Evolutionary conservation across 2,888 invertebrate species (phyloP).

Genomic region (Cheiracanthium punctorium): DNA sequence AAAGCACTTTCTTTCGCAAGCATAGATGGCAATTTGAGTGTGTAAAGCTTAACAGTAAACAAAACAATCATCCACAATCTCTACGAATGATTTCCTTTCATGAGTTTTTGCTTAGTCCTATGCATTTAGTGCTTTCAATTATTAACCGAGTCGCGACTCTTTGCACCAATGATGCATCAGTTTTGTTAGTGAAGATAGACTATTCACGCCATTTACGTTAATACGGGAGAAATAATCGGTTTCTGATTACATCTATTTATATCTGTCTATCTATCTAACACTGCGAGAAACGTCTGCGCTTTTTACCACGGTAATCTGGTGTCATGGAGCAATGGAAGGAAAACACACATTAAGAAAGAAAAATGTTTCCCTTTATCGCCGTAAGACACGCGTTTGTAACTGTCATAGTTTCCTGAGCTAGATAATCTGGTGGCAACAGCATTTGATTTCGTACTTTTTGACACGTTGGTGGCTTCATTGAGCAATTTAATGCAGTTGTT

Average conservation of each 20-base stretch:
- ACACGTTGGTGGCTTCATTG: neutral
- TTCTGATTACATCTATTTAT: neutral
- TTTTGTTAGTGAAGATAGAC: too few relatives aligned
- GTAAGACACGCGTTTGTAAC: conserved; percentile 4
- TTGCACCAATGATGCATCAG: too few relatives aligned
- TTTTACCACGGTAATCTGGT: neutral
- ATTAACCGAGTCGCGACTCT: too few relatives aligned
- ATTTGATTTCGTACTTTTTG: neutral
- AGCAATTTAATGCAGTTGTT: neutral
- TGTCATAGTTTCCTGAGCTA: neutral
- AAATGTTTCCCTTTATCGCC: conserved; percentile 3
- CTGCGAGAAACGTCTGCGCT: neutral
- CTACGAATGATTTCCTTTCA: too few relatives aligned
- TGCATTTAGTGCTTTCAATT: too few relatives aligned
- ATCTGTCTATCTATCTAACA: conserved; percentile 1
- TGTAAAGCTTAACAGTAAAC: too few relatives aligned
- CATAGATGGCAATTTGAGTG: too few relatives aligned
- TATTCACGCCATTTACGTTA: too few relatives aligned
- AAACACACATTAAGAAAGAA: neutral
- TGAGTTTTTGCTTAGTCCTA: too few relatives aligned
- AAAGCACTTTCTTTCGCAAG: too few relatives aligned
- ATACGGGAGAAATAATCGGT: too few relatives aligned
- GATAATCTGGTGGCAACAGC: neutral
- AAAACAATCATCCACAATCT: too few relatives aligned
- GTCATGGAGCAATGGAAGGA: neutral